Base-by-base conservation (phyloP, 2,113 vertebrate species). In the Empidonax alnorum region DNA sequence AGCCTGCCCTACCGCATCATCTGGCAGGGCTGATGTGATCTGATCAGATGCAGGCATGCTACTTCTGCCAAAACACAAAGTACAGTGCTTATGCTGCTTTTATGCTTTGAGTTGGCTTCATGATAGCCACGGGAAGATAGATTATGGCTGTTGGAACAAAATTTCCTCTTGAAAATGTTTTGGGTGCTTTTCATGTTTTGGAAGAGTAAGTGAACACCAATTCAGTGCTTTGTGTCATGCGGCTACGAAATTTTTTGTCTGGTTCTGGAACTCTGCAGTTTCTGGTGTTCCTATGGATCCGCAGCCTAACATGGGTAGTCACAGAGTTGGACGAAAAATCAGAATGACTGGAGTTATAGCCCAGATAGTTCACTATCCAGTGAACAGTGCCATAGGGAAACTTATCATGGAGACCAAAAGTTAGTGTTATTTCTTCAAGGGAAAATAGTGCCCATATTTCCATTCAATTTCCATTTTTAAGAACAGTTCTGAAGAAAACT, bases 11-110 rank as follows among this genome's bases (percentile, higher is more conserved):
- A 74, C 95, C 0, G 47, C 93, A 94, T 96, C 94, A 95, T 92
- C 96, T 95, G 92, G 95, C 96, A 94, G 91, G 78, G 73, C 83
- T 95, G 94, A 97, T 89, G 73, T 97, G 96, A 95, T 95, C 84
- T 96, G 95, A 94, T 97, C 94, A 90, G 96, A 97, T 96, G 96
- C 0, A 44, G 95, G 80, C 95, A 94, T 75, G 83, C 80, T 84
- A 81, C 84, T 94, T 65, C 95, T 97, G 96, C 95, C 96, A 96
- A 94, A 96, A 96, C 17, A 7, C 86, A 94, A 93, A 97, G 91
- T 89, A 89, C 89, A 92, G 65, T 78, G 93, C 95, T 97, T 95
- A 93, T 92, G 76, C 68, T 94, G 96, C 93, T 94, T 92, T 93
- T 95, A 63, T 95, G 91, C 93, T 94, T 74, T 42, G 80, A 71